Conservation (phyloP, 2,888 invertebrate genomes). For the Pristionchus entomophagus region DNA sequence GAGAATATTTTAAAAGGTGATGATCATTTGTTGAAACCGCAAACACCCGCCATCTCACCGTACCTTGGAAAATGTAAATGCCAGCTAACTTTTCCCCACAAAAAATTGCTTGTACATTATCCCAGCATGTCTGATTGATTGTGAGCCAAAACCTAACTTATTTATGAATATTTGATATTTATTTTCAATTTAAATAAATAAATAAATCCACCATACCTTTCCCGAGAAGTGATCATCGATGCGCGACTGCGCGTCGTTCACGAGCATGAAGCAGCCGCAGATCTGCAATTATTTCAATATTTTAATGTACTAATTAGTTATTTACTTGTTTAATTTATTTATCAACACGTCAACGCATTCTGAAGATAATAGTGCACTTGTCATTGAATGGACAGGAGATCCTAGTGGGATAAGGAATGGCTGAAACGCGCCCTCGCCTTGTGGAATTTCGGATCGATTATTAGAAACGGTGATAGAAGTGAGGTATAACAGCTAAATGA, state of each 20-base stretch:
- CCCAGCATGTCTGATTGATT: too few species aligned
- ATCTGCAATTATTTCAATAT: constrained; percentile 11
- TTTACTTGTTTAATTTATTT: neutral
- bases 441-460: neutral
- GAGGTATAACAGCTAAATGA: too few species aligned
- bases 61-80: too few species aligned
- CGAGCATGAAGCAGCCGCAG: constrained; percentile 49
- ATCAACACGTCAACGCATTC: neutral
- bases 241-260: constrained; percentile 48
- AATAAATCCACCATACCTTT: constrained; percentile 6
- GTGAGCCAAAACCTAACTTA: too few species aligned
- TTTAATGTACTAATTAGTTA: neutral
- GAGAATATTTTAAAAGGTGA: too few species aligned
- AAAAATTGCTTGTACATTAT: too few species aligned
- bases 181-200: neutral
- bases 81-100: too few species aligned
- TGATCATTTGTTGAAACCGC: too few species aligned
- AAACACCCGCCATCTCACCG: too few species aligned
- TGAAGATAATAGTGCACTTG: too few species aligned
- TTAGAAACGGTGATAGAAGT: too few species aligned
- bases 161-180: too few species aligned
- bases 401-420: neutral
- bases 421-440: neutral
- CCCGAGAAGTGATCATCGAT: constrained; percentile 48
- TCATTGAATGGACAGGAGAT: neutral